Percentiles rank a stretch among this genome's conserved stretches.
Conservation (phyloP, 2,797 vertebrate species). For the Cryptoblepharus egeriae region DNA sequence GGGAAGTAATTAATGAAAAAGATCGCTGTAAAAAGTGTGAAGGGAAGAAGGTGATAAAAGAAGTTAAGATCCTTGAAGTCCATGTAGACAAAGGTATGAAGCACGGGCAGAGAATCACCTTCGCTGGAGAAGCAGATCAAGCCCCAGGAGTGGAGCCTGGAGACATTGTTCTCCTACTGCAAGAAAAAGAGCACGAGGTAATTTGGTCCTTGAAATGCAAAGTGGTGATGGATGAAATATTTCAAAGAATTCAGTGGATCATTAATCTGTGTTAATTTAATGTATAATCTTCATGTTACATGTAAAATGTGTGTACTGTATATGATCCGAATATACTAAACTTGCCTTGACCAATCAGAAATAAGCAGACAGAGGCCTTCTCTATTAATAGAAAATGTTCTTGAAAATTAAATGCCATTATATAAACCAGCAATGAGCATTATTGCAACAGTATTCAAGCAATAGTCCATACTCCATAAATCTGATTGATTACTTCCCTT, state of each 20-base stretch:
- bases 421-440: too few relatives aligned
- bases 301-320: too few relatives aligned
- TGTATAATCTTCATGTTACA: too few relatives aligned
- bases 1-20: constrained; percentile 98
- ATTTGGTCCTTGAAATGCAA: not conserved
- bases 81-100: constrained; percentile 99
- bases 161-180: constrained; percentile 95
- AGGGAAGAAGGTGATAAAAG: constrained; percentile 98
- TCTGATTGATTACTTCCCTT: not conserved
- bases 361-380: too few relatives aligned
- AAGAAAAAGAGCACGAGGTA: constrained; percentile 98
- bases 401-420: too few relatives aligned
- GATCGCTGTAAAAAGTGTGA: constrained; percentile 99
- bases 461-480: too few relatives aligned
- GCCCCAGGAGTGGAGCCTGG: constrained; percentile 94
- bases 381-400: too few relatives aligned
- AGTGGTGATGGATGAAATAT: not conserved
- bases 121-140: constrained; percentile 97
- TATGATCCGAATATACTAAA: too few relatives aligned
- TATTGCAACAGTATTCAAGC: too few relatives aligned
- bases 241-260: not conserved
- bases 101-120: constrained; percentile 96
- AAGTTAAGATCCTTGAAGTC: constrained; percentile 98
- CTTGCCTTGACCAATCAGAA: too few relatives aligned
- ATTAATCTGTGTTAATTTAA: too few relatives aligned